Evolutionary conservation across 2,113 vertebrate species (phyloP).

Genomic region (Callochromis pleurospilus): DNA sequence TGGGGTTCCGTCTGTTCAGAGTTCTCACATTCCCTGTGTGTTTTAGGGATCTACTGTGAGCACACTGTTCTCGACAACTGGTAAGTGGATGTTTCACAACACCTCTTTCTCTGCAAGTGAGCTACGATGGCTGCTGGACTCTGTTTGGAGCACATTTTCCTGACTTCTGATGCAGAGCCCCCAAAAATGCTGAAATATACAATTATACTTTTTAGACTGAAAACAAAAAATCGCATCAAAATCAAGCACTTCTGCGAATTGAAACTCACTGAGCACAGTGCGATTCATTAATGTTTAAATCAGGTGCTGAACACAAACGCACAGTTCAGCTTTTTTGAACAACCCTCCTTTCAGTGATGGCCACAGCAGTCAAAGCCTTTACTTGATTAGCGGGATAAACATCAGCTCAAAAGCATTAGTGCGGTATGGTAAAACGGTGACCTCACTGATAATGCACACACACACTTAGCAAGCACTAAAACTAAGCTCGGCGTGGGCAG

Average conservation of each 20-base stretch:
- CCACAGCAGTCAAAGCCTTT: slow-evolving; percentile 39
- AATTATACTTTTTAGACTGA: background rate
- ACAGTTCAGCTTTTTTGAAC: slow-evolving; percentile 11
- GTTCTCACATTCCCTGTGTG: slow-evolving; percentile 29
- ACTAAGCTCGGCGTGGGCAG: slow-evolving; percentile 57
- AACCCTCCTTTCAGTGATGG: slow-evolving; percentile 21
- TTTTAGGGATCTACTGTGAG: slow-evolving; percentile 16
- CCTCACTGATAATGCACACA: slow-evolving; percentile 62
- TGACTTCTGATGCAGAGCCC: background rate
- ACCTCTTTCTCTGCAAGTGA: background rate
- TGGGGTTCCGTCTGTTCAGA: background rate
- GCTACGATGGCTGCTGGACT: background rate
- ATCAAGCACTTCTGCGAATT: background rate
- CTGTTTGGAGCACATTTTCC: background rate
- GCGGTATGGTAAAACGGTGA: slow-evolving; percentile 49
- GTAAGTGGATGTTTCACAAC: background rate
- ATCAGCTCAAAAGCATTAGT: slow-evolving; percentile 65
- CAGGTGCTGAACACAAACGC: background rate
- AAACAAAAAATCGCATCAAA: background rate
- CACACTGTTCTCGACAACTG: slow-evolving; percentile 21
- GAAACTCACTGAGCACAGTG: background rate
- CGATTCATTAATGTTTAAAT: slow-evolving; percentile 28
- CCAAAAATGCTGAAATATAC: background rate
- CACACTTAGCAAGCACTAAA: slow-evolving; percentile 64
- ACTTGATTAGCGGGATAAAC: slow-evolving; percentile 65